Conservation (phyloP, 2,113 vertebrate species). For the mouse (Mus musculus) region DNA sequence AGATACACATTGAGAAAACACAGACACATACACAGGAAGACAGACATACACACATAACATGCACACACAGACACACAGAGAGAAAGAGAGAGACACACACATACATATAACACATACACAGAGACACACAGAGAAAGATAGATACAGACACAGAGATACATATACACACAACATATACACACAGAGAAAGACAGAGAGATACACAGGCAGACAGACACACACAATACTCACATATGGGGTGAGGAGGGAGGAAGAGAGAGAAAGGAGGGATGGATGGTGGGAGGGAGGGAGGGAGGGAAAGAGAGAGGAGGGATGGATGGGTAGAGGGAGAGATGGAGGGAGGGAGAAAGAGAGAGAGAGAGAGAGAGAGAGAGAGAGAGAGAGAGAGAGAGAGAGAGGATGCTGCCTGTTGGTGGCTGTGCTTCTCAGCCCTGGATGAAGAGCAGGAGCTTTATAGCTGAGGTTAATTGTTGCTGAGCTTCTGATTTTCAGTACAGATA, state of each 20-base stretch:
- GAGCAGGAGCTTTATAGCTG: neutral
- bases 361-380: too few species aligned
- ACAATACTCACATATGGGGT: neutral
- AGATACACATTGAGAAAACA: neutral
- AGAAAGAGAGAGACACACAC: too few species aligned
- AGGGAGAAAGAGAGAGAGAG: neutral
- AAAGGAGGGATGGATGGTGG: too few species aligned
- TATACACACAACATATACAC: neutral
- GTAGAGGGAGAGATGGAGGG: neutral
- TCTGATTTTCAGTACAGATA: conserved; percentile 54
- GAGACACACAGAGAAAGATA: neutral
- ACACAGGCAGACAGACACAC: neutral
- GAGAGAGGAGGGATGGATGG: neutral
- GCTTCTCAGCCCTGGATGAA: neutral
- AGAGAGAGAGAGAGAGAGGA: neutral
- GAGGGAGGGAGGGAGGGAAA: neutral
- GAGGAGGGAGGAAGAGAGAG: neutral
- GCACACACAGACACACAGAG: neutral
- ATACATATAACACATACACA: neutral
- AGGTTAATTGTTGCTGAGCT: conserved; percentile 45
- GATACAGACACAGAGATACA: neutral
- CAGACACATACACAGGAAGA: neutral
- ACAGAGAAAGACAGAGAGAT: neutral
- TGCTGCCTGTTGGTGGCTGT: neutral
- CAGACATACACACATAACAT: neutral